phyloP scores from a whole-genome alignment of 2,888 invertebrate species.

The Ceramica pisi region DNA sequence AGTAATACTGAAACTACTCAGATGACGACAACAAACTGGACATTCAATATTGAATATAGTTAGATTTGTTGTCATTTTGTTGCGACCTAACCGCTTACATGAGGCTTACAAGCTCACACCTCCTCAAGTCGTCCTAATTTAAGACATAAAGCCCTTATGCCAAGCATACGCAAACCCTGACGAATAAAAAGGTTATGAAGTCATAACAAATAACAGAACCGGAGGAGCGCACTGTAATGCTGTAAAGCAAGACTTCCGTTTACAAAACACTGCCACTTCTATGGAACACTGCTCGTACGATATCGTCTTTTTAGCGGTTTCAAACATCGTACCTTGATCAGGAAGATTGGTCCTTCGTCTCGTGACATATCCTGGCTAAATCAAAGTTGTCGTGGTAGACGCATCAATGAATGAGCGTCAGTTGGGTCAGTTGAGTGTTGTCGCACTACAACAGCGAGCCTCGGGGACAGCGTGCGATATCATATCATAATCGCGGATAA shows the following conservation, averaged over 20 bases:
- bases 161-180: neutral
- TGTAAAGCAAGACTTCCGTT: neutral
- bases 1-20: slow-evolving; percentile 8
- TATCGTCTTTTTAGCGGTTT: neutral
- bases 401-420: slow-evolving; percentile 8
- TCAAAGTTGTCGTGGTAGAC: neutral
- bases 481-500: slow-evolving; percentile 63
- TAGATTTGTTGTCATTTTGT: neutral
- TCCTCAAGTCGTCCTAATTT: neutral
- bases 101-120: neutral
- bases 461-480: slow-evolving; percentile 33
- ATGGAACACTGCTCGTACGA: neutral
- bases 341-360: slow-evolving; percentile 54
- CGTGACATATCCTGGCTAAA: slow-evolving; percentile 22
- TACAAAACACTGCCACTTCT: slow-evolving; percentile 23
- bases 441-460: slow-evolving; percentile 24
- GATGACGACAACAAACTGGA: neutral
- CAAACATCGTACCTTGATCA: slow-evolving; percentile 57
- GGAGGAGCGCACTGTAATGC: slow-evolving; percentile 1
- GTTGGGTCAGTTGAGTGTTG: slow-evolving; percentile 18
- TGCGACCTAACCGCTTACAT: neutral
- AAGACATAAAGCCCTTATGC: too few relatives aligned
- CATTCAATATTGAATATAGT: slow-evolving; percentile 1
- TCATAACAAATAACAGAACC: slow-evolving; percentile 21
- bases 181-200: slow-evolving; percentile 7